Percentiles rank a stretch among this genome's conserved stretches.
Evolutionary conservation across 2,888 invertebrate species (phyloP).

Genomic region (Cataglyphis albicans): DNA sequence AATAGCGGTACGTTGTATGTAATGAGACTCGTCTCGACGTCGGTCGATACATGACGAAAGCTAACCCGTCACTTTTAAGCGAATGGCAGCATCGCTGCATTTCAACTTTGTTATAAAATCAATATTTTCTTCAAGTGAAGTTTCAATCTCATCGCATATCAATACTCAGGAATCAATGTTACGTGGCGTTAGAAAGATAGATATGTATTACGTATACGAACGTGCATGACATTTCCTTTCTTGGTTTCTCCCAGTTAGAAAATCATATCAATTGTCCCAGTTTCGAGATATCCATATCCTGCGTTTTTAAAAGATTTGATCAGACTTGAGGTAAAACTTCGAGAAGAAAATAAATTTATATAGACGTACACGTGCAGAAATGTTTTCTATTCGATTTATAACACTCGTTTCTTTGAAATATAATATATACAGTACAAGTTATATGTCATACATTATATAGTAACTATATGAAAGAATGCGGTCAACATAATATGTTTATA

Average conservation of each 20-base stretch:
- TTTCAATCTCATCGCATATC: background rate
- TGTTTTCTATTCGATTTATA: constrained; percentile 4
- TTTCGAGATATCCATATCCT: constrained; percentile 26
- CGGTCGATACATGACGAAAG: constrained; percentile 20
- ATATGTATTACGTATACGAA: background rate
- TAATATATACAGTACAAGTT: background rate
- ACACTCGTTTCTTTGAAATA: background rate
- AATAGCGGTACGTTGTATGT: constrained; percentile 31
- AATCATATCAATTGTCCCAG: constrained; percentile 33
- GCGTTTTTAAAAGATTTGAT: constrained; percentile 25
- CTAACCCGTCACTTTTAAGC: background rate
- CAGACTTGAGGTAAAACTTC: constrained; percentile 26
- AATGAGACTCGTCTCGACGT: constrained; percentile 46
- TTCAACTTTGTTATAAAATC: background rate
- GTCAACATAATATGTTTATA: constrained; percentile 9
- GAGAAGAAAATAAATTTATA: constrained; percentile 27
- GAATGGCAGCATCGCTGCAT: background rate
- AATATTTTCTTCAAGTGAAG: background rate
- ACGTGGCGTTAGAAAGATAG: background rate
- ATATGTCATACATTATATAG: background rate
- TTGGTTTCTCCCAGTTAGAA: constrained; percentile 7
- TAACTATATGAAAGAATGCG: background rate
- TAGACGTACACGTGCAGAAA: constrained; percentile 6
- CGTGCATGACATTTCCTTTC: constrained; percentile 8
- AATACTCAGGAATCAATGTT: constrained; percentile 6